These are phyloP conservation scores for Gallinago undulata DNA, from an alignment of 2,113 vertebrate species.

Conservation along the genomic window DNA sequence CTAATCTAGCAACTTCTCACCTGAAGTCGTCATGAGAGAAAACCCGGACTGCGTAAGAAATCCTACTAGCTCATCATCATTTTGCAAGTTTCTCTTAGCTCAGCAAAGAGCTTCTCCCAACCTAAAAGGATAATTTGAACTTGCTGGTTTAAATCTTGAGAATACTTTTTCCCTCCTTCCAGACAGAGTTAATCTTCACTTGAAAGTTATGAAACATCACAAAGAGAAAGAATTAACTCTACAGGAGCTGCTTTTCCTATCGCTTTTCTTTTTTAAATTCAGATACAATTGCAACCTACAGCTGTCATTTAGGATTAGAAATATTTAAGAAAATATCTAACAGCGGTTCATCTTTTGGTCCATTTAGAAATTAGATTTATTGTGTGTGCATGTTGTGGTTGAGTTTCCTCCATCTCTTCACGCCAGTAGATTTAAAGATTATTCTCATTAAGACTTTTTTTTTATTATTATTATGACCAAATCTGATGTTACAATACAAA, in stretches of 20 bases:
- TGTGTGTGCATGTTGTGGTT: background rate
- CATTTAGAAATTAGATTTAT: background rate
- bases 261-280: background rate
- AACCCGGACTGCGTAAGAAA: background rate
- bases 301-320: background rate
- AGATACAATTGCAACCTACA: background rate
- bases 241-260: background rate
- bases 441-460: background rate
- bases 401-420: background rate
- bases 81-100: background rate
- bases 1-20: background rate
- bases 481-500: background rate
- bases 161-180: background rate
- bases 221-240: background rate
- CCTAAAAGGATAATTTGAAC: background rate
- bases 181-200: background rate
- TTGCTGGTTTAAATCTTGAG: background rate
- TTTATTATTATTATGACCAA: background rate
- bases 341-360: background rate
- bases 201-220: background rate
- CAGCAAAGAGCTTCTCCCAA: background rate
- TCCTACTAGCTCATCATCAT: background rate
- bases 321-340: background rate
- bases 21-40: background rate
- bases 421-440: background rate